Evolutionary conservation across 1,140 invertebrate genomes (phyloP).

Genomic region (Melanaphis sacchari): DNA sequence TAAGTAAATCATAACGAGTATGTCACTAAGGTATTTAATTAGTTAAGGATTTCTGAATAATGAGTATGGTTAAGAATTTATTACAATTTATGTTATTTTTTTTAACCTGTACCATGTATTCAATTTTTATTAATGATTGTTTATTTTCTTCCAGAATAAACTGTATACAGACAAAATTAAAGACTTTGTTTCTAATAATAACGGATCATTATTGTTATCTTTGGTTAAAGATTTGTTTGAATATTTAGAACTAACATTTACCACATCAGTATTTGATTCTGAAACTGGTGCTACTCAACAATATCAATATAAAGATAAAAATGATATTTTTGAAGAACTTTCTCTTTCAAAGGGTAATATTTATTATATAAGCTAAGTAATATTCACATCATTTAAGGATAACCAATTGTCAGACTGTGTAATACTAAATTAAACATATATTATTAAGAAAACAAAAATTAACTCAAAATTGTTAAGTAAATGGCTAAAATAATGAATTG

Average conservation of each 20-base stretch:
- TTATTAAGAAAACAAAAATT: not conserved
- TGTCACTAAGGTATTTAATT: not conserved
- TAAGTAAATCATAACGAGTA: no score
- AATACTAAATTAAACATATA: not conserved
- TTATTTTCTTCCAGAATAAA: constrained; percentile 67
- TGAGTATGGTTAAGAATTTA: not conserved
- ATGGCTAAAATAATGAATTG: no score
- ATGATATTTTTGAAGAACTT: constrained; percentile 41
- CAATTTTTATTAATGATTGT: constrained; percentile 49
- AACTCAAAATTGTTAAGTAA: no score
- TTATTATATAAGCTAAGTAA: not conserved
- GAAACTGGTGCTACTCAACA: constrained; percentile 67
- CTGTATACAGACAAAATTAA: constrained; percentile 70
- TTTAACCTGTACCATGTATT: not conserved
- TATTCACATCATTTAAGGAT: not conserved
- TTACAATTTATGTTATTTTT: not conserved
- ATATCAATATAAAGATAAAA: constrained; percentile 65
- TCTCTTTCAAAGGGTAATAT: constrained; percentile 13
- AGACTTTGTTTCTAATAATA: constrained; percentile 69
- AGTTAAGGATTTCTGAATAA: not conserved
- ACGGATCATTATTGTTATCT: constrained; percentile 71
- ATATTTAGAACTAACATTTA: constrained; percentile 75
- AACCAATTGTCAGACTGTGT: not conserved
- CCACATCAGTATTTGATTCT: constrained; percentile 74
- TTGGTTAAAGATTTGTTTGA: constrained; percentile 76